A percentile compares a stretch with the other conserved stretches of the same genome.
Evolutionary conservation across 2,113 vertebrate species (phyloP).

Genomic region (Halichoerus grypus): DNA sequence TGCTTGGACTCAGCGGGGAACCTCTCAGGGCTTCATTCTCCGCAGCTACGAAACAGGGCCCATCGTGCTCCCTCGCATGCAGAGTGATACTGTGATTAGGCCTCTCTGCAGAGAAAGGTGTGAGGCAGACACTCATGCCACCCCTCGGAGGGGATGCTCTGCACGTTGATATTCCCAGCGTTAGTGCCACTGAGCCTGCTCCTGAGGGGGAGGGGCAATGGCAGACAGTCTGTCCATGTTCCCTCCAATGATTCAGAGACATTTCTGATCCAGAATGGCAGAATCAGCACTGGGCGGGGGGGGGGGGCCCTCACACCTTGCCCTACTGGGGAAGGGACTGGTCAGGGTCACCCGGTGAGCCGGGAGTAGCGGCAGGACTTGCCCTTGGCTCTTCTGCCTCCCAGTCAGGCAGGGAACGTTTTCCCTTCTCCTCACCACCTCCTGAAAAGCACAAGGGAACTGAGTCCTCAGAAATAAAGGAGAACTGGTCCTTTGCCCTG

Average conservation of each 20-base stretch:
- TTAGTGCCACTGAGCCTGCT: background rate
- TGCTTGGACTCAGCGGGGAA: slow-evolving; percentile 30
- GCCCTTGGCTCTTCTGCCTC: background rate
- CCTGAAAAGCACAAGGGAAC: background rate
- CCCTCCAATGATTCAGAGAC: background rate
- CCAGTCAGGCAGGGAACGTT: background rate
- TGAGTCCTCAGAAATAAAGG: background rate
- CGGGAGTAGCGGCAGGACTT: background rate
- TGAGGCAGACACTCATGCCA: background rate
- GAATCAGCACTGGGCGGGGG: background rate
- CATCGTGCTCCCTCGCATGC: background rate
- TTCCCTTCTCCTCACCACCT: background rate
- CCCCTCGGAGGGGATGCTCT: background rate
- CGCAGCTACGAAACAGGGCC: background rate
- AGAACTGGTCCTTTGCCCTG: background rate
- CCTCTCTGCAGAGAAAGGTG: background rate
- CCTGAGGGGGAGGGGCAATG: background rate
- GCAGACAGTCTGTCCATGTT: background rate
- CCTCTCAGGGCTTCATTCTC: background rate
- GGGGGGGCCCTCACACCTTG: background rate
- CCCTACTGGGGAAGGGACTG: background rate
- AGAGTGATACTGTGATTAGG: background rate
- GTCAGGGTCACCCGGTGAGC: background rate
- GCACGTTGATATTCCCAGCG: background rate
- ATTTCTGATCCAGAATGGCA: background rate